Conservation (phyloP, 2,888 invertebrate genomes). For the Cheiracanthium punctorium region DNA sequence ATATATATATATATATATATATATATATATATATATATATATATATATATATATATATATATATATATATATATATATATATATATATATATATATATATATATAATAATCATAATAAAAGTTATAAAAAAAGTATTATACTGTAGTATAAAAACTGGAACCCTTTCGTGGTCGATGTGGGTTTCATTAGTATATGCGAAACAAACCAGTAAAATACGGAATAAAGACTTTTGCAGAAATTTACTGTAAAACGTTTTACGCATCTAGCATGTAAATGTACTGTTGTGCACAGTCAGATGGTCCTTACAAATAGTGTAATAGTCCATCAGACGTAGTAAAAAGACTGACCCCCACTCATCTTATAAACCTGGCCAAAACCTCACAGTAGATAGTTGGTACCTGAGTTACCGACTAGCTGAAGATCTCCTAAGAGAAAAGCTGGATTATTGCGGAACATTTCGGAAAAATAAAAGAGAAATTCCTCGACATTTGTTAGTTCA, state of each 20-base stretch:
- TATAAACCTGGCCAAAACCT: neutral
- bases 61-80: too few relatives aligned
- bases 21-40: too few relatives aligned
- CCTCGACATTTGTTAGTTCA: neutral
- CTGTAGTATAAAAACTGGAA: slow-evolving; percentile 30
- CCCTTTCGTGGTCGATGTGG: slow-evolving; percentile 33
- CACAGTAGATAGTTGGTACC: neutral
- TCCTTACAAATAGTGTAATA: slow-evolving; percentile 25
- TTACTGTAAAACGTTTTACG: slow-evolving; percentile 40
- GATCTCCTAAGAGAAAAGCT: neutral
- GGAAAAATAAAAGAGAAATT: slow-evolving; percentile 34
- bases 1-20: too few relatives aligned
- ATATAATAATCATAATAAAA: too few relatives aligned
- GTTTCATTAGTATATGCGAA: slow-evolving; percentile 41
- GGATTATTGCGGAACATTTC: slow-evolving; percentile 11
- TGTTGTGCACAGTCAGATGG: slow-evolving; percentile 38
- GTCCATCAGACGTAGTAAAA: slow-evolving; percentile 30
- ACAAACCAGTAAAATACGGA: too few relatives aligned
- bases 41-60: too few relatives aligned
- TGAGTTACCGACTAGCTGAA: neutral
- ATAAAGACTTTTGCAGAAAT: slow-evolving; percentile 22
- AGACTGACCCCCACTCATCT: slow-evolving; percentile 13
- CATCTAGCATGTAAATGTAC: slow-evolving; percentile 37
- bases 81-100: too few relatives aligned
- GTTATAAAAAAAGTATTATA: slow-evolving; percentile 16